Base-by-base conservation (phyloP, 2,888 invertebrate genomes). In the Tridacna crocea region DNA sequence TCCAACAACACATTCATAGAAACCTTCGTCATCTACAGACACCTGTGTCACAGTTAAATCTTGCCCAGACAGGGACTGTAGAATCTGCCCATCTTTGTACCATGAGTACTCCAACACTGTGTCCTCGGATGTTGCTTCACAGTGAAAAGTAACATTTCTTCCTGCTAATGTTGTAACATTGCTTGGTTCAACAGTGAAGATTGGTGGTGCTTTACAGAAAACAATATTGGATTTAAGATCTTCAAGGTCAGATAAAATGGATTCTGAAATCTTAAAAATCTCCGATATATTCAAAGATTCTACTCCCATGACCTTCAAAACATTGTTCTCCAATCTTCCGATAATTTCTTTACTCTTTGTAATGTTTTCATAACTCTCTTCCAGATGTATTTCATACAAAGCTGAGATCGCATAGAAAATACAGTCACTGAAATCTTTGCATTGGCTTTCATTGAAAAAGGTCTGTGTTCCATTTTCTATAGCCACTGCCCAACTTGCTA, bases 141-240 rank as follows among this genome's bases (percentile, higher is more conserved):
- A 87, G 0, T 24, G 19, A 3, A 87, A 58, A 17, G 13, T 26
- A 6, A 72, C 72, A 17, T 47, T 63, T 0, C n/a, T 61, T 48
- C 82, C 84, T 0, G 36, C 3, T 4, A 75, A n/a, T 0, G 48
- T 77, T 26, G 84, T 81, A 15, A 17, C 8, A 22, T 84, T 87
- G n/a, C 46, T 12, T 13, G 75, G 61, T 26, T 48, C 10, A 11
- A 26, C 58, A 17, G 36, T 4, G 24, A 83, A 58, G 17, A 13
- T 58, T 6, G 87, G 84, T 48, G 87, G 72, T 13, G 61, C 47
- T 13, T 77, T 55, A 60, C 87, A 87, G 47, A 79, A 87, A 12
- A 78, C 24, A 58, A 83, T 84, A 17, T 77, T 26, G 8, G 72
- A 61, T 11, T 58, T 47, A 0, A 87, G 63, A 1, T 13, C 13